Percentiles rank a stretch among this genome's conserved stretches.
These are phyloP conservation scores for Pachyrhynchus sulphureomaculatus DNA, from an alignment of 1,140 invertebrate species.

Conservation along the genomic window DNA sequence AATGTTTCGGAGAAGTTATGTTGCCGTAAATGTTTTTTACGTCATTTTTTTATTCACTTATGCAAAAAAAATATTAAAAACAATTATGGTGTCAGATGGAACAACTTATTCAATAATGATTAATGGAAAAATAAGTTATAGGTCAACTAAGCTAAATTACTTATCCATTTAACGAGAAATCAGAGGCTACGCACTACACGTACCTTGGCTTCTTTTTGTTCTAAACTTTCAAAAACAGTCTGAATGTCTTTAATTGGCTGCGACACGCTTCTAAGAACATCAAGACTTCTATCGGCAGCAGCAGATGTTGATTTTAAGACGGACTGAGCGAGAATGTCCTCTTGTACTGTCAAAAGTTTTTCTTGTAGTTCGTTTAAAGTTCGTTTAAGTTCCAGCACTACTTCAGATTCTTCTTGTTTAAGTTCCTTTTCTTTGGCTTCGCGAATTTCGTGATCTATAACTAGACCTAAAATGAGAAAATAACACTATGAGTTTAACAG, in stretches of 20 bases:
- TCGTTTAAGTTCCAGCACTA: slow-evolving; percentile 39
- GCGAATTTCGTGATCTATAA: slow-evolving; percentile 44
- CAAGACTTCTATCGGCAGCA: slow-evolving; percentile 63
- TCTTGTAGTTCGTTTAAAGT: slow-evolving; percentile 48
- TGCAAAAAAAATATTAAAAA: too few relatives aligned
- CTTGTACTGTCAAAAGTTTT: slow-evolving; percentile 59
- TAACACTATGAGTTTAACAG: neutral
- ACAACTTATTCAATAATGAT: too few relatives aligned
- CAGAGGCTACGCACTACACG: too few relatives aligned
- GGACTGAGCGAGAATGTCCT: slow-evolving; percentile 62
- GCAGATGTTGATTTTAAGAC: slow-evolving; percentile 62
- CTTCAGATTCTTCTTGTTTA: slow-evolving; percentile 37
- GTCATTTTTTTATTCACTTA: too few relatives aligned
- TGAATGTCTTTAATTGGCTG: slow-evolving; percentile 66
- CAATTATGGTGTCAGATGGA: too few relatives aligned
- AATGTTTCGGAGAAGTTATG: too few relatives aligned
- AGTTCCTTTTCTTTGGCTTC: slow-evolving; percentile 39
- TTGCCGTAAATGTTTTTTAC: too few relatives aligned
- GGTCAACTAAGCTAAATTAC: too few relatives aligned
- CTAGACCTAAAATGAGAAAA: slow-evolving; percentile 39
- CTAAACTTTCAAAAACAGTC: slow-evolving; percentile 56
- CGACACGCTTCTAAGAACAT: slow-evolving; percentile 62
- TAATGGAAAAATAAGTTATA: too few relatives aligned
- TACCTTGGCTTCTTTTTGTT: slow-evolving; percentile 41
- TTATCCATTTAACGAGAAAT: too few relatives aligned